Base-by-base conservation (phyloP, 2,797 vertebrate genomes). In the Rhinogobio ventralis region DNA sequence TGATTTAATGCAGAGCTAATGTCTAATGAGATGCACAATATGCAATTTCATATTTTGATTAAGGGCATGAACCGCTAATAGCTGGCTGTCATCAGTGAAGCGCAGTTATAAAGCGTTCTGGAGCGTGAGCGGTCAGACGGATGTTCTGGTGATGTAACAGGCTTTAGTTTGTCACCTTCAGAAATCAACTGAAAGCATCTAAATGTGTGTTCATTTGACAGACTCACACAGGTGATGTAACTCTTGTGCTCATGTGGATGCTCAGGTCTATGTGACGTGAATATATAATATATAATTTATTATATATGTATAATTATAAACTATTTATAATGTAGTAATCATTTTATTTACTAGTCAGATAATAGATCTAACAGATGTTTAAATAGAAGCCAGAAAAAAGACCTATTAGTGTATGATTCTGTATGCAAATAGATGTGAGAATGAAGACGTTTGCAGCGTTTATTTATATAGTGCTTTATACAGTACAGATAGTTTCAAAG, bases 91-190 rank as follows among this genome's bases (percentile, higher is more conserved):
- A n/a, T 82, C 71, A 69, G 53, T 28, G 49, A 71, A 73, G 60
- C 33, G 2, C 42, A 72, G 39, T 60, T 74, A 46, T 69, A 11
- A 79, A 69, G 28, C 2, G 2, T 36, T 28, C 30, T 46, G 23
- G 60, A 75, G 15, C 45, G 39, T 60, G 23, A 51, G 19, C 1
- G 53, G 51, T 81, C 57, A 64, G 30, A 53, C 5, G 14, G 69
- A 82, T 82, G 81, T 75, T 53, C 71, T 39, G 11, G 20, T 75
- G 71, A 75, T 66, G 71, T 83, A 83, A 83, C 71, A 23, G 69
- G 42, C 80, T 82, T 82, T 73, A 62, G 39, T 62, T 77, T 45
- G 9, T 77, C 75, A 77, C 55, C 36, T 45, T 77, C 36, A 11
- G 36, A 62, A 36, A 64, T 74, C 81, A 81, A 68, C 67, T 49